Percentiles rank a stretch among this genome's conserved stretches.
phyloP scores from a whole-genome alignment of 2,888 invertebrate species.

The Sinhomidia bicolor region DNA sequence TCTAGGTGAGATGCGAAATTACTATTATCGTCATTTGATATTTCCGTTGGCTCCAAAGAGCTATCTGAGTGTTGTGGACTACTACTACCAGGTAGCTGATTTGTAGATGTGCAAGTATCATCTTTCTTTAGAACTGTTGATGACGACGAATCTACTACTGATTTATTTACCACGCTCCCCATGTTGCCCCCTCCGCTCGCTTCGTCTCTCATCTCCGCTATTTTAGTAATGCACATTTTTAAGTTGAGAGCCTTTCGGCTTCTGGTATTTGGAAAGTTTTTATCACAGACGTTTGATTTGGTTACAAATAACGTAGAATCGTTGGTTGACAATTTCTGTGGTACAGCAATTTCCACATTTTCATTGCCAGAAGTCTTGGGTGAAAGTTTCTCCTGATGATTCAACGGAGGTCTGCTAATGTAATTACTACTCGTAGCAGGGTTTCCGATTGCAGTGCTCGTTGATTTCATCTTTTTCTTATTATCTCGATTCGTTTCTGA shows the following conservation, averaged over 20 bases:
- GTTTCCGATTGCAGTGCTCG: neutral
- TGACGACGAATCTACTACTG: neutral
- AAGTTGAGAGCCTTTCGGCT: conserved; percentile 75
- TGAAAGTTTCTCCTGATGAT: conserved; percentile 16
- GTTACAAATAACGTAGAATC: conserved; percentile 30
- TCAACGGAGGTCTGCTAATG: neutral
- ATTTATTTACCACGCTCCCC: neutral
- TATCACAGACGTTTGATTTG: conserved; percentile 69
- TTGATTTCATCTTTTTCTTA: conserved; percentile 37
- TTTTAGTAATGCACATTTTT: conserved; percentile 76
- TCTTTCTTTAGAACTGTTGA: neutral
- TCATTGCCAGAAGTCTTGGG: conserved; percentile 10
- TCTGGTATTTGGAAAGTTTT: conserved; percentile 68
- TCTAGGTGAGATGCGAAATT: neutral
- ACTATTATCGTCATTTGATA: neutral
- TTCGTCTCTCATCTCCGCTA: conserved; percentile 73
- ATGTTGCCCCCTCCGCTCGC: conserved; percentile 1
- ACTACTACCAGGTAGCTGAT: conserved; percentile 22
- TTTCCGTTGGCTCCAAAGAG: conserved; percentile 32
- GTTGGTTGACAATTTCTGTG: conserved; percentile 2
- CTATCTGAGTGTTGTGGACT: conserved; percentile 43
- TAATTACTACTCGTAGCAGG: neutral
- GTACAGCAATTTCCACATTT: neutral
- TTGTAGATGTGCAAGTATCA: neutral
- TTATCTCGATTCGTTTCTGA: conserved; percentile 3